Base-by-base conservation (phyloP, 2,797 vertebrate genomes). In the Sardinella longiceps region DNA sequence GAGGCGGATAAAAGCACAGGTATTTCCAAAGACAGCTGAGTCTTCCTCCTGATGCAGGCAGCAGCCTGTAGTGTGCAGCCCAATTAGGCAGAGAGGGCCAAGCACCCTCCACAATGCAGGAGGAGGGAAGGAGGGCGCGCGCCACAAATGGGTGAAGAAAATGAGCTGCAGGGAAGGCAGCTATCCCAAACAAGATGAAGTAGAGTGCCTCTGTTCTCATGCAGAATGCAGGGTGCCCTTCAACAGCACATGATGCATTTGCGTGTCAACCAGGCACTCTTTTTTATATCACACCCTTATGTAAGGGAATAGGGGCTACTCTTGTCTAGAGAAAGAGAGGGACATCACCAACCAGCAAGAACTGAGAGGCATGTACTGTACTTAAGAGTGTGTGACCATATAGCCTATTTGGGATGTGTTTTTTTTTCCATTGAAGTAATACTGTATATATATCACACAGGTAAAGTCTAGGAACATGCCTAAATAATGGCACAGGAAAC, bases 31-130 rank as follows among this genome's bases (percentile, higher is more conserved):
- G 70, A 39, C 1, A 20, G 6, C 70, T 10, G 70, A 37, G 70
- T 33, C 25, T 77, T 33, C 70, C 18, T 77, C 37, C 37, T 43
- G 37, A 20, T 77, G 14, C 33, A 9, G 33, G 33, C 37, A 43
- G 70, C 70, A 43, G 70, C 70, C 70, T 77, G 70, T 43, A 43
- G 70, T 43, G 70, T 15, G 18, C 33, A 43, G 70, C 70, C 70
- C 33, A 77, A 23, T 77, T 39, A 77, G 43, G 70, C 28, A 20
- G 70, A 77, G 28, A 6, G 20, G 70, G 18, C 33, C 70, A 77
- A 15, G 70, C 33, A 77, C 70, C 18, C 66, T 39, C 10, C 63
- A 70, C 63, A 70, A 14, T 30, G 63, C 63, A 77, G 33, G 33
- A 23, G 37, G 33, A 77, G 70, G 33, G 14, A n/a, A n/a, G n/a